These are phyloP conservation scores for Neoniphon sammara DNA, from an alignment of 2,797 vertebrate species.

Conservation along the genomic window DNA sequence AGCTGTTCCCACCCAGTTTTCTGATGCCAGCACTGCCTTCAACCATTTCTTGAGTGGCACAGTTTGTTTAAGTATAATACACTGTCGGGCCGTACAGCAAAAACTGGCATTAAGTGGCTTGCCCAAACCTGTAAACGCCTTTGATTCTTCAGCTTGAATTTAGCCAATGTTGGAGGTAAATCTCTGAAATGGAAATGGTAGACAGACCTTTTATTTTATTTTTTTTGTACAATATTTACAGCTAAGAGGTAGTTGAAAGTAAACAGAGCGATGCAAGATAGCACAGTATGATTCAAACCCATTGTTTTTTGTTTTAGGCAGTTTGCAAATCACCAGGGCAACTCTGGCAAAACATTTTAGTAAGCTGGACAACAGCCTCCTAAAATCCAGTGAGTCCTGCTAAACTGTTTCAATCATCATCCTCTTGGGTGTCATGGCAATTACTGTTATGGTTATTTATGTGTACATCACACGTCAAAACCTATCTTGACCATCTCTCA, in stretches of 20 bases:
- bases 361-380: neutral
- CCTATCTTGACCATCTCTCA: neutral
- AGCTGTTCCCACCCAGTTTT: slow-evolving; percentile 74
- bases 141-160: slow-evolving; percentile 6
- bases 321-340: neutral
- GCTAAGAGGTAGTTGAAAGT: neutral
- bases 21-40: slow-evolving; percentile 56
- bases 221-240: no score
- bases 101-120: slow-evolving; percentile 1
- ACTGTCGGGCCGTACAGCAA: neutral
- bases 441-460: neutral
- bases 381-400: neutral
- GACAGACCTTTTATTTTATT: no score
- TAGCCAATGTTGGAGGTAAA: no score
- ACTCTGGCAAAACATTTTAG: neutral
- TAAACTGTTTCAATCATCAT: neutral
- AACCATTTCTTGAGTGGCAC: slow-evolving; percentile 41
- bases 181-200: no score
- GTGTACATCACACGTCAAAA: slow-evolving; percentile 4
- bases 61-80: slow-evolving; percentile 32
- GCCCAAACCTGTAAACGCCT: slow-evolving; percentile 10
- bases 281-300: neutral
- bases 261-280: neutral
- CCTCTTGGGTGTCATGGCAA: neutral
- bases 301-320: neutral